Base-by-base conservation (phyloP, 2,797 vertebrate species). In the Ptychobarbus kaznakovi region DNA sequence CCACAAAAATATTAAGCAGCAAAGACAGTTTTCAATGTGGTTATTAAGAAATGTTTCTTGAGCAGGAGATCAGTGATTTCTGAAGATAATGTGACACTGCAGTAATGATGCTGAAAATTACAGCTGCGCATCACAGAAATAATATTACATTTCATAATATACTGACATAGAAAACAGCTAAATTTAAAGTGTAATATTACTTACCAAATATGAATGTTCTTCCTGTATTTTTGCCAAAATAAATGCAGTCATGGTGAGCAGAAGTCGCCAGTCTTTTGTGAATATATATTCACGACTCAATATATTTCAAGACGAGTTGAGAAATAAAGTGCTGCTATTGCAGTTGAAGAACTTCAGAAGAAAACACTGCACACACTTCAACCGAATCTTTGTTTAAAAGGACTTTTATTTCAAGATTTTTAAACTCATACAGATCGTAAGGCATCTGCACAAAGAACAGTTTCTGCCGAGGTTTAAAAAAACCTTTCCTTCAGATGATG, bases 391-490 rank as follows among this genome's bases (percentile, higher is more conserved):
- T 86, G 86, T 94, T 95, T 95, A 92, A 94, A 95, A 94, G 92
- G 90, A 93, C 93, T 89, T 94, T 95, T 93, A 95, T 95, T 95
- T 92, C 81, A 88, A 86, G 79, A 88, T 90, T 86, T 88, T 87
- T 86, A 78, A 92, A 90, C 90, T 91, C 90, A 92, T 92, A 95
- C 92, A 95, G 93, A 93, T 90, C 91, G 94, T 95, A 95, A 96
- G 94, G 94, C 93, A 93, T 95, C 92, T 95, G 93, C 94, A 95
- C 90, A 95, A 91, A 93, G 92, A 91, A 92, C 90, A 15, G 85
- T 92, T 95, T 92, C 93, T 85, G 87, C 61, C 95, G 92, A 94
- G 93, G 92, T 93, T 92, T 92, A 93, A 92, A 92, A 92, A 93
- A 92, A 91, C 92, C 92, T 83, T 94, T 90, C 83, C 90, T 88